These are phyloP conservation scores for Euglossa dilemma DNA, from an alignment of 1,140 invertebrate genomes.

Conservation along the genomic window DNA sequence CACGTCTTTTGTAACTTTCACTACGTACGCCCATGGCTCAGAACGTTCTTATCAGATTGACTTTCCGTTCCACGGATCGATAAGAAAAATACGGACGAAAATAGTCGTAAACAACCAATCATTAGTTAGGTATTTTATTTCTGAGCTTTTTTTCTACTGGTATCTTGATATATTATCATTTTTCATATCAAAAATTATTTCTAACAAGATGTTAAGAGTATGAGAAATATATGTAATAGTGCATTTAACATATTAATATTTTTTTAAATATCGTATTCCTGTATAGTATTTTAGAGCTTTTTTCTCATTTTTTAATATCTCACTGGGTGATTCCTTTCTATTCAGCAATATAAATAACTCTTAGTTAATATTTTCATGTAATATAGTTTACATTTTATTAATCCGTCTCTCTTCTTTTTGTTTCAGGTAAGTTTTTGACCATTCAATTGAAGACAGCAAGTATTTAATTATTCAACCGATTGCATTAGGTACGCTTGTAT, in stretches of 20 bases:
- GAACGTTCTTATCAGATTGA: conserved; percentile 41
- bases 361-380: neutral
- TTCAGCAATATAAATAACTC: neutral
- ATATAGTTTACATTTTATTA: conserved; percentile 8
- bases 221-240: neutral
- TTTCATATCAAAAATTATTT: neutral
- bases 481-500: conserved; percentile 20
- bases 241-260: neutral
- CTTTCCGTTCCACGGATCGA: conserved; percentile 9
- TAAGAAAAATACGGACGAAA: conserved; percentile 18
- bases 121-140: neutral
- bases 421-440: conserved; percentile 61
- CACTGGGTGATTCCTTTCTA: neutral
- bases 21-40: conserved; percentile 15
- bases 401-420: conserved; percentile 41
- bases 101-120: neutral
- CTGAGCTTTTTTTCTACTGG: too few relatives aligned
- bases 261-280: neutral
- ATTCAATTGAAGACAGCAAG: neutral
- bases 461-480: neutral
- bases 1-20: conserved; percentile 32
- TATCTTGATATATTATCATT: neutral
- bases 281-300: neutral
- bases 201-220: neutral
- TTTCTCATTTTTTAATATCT: neutral